These are phyloP conservation scores for Drosophila micromelanica DNA, from an alignment of 1,140 invertebrate species.

Conservation along the genomic window DNA sequence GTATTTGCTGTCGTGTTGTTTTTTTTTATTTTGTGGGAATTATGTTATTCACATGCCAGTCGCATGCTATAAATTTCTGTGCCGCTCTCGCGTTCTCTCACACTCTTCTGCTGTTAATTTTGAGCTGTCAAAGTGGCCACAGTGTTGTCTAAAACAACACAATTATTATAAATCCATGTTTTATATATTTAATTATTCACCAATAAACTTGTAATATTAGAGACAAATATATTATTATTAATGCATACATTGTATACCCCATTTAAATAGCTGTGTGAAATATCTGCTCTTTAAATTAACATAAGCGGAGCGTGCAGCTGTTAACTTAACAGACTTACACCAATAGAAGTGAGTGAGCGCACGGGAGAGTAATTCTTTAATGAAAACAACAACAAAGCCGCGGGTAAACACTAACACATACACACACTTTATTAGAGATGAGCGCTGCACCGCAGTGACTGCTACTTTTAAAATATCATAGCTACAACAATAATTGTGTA, in stretches of 20 bases:
- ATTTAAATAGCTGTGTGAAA: background rate
- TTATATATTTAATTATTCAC: background rate
- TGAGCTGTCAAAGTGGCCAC: conserved; percentile 33
- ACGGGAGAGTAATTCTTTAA: conserved; percentile 26
- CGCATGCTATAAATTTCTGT: conserved; percentile 19
- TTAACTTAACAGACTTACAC: conserved; percentile 41
- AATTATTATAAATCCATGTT: background rate
- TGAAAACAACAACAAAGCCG: conserved; percentile 40
- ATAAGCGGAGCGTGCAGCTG: conserved; percentile 20
- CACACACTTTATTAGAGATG: conserved; percentile 16
- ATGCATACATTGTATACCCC: background rate
- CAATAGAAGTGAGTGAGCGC: conserved; percentile 13
- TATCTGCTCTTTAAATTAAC: conserved; percentile 4
- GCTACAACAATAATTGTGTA: background rate
- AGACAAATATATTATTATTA: no score
- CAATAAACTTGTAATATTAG: no score
- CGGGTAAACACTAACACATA: conserved; percentile 45
- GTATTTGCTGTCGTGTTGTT: conserved; percentile 23
- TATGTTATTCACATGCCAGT: conserved; percentile 32
- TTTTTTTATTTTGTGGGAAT: conserved; percentile 23
- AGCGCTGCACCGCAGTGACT: conserved; percentile 8
- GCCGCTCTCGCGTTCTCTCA: background rate
- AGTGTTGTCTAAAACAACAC: background rate
- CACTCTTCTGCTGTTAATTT: background rate
- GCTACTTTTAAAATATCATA: background rate